Evolutionary conservation across 2,888 invertebrate species (phyloP), one percentile per base, ranked within the genome.

Genomic region (Tinea semifulvella): DNA sequence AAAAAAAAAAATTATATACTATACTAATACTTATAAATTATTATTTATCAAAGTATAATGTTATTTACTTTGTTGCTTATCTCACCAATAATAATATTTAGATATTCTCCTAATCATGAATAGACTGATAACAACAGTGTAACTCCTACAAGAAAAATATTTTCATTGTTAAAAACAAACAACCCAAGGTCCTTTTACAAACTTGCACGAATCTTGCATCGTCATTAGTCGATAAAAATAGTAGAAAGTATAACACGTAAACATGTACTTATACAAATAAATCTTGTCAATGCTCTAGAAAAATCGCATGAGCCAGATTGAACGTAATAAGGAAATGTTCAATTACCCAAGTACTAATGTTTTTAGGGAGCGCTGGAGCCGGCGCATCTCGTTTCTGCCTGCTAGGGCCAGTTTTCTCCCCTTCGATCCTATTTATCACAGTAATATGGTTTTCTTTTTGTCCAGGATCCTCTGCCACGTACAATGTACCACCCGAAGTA

Each of bases 311-410:
- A 16, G 27, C 17, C 16, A 20, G 52, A 58, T 55, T 49, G 48
- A 55, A 56, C 54, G 51, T 65, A 68, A 67, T 64, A 62, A 65
- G 65, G 65, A 69, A 63, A 63, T 59, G 49, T 47, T 54, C 56
- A 52, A 54, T 71, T 74, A 82, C 81, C 81, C 79, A 79, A 61
- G 77, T 76, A 65, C 70, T 80, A 49, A 76, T 72, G 55, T 77
- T 79, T 63, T 67, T 73, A 53, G 61, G 57, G 46, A 62, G 52
- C 28, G 56, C 54, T 46, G 70, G 62, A 49, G 67, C 51, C 45
- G 64, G 56, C 27, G 68, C 67, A 62, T 75, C 70, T 38, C 80
- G 72, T 66, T 74, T 76, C 57, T 59, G 60, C 54, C 80, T 70
- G 56, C 62, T 65, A 38, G 10, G 5, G 10, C 8, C 36, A 4